Evolutionary conservation across 2,797 vertebrate genomes (phyloP).

Genomic region (Hippocampus kuda): DNA sequence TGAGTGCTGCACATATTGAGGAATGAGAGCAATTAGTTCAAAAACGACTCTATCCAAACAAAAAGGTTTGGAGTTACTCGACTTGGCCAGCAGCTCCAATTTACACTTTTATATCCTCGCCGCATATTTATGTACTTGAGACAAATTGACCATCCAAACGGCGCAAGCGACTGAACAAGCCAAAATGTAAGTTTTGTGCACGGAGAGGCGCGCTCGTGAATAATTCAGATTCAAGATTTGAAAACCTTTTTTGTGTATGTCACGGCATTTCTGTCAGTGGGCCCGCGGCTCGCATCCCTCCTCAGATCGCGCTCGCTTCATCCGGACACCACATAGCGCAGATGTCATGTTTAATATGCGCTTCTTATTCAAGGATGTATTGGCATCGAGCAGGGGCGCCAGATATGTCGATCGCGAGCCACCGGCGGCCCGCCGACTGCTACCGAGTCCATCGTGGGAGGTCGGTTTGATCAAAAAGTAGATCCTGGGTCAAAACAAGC

Average conservation of each 20-base stretch:
- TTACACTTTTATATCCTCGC: slow-evolving; percentile 2
- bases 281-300: neutral
- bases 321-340: no score
- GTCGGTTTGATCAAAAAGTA: no score
- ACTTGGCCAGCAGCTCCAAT: neutral
- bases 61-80: neutral
- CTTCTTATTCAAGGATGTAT: no score
- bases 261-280: slow-evolving; percentile 8
- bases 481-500: no score
- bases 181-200: slow-evolving; percentile 10
- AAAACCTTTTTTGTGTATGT: slow-evolving; percentile 38
- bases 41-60: neutral
- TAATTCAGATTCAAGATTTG: slow-evolving; percentile 34
- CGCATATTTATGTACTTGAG: slow-evolving; percentile 12
- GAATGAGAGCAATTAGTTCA: neutral
- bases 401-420: no score
- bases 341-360: no score
- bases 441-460: no score
- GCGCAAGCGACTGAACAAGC: slow-evolving; percentile 9
- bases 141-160: slow-evolving; percentile 9
- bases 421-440: no score
- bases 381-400: no score
- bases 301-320: neutral
- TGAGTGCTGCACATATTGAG: neutral
- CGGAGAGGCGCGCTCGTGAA: slow-evolving; percentile 13